Conservation (phyloP, 2,888 invertebrate genomes). For the Atrina japonica region DNA sequence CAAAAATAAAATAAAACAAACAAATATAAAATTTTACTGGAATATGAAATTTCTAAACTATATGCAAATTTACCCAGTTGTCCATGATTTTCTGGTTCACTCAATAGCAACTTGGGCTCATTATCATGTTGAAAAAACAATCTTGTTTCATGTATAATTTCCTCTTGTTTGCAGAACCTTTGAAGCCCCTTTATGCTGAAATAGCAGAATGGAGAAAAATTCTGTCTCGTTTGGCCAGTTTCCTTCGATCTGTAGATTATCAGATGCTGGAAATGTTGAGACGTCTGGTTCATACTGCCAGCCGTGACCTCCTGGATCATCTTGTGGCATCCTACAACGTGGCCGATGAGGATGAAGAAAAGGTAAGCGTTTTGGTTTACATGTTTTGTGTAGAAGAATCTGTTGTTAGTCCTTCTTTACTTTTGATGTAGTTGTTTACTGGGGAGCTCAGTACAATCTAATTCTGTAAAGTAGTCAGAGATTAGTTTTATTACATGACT, state of each 20-base stretch:
- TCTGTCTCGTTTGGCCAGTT: conserved; percentile 74
- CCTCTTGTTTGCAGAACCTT: background rate
- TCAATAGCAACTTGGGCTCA: too few species aligned
- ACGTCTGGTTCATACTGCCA: conserved; percentile 76
- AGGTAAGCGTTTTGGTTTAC: conserved; percentile 49
- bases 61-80: too few species aligned
- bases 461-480: too few species aligned
- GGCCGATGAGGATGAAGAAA: conserved; percentile 66
- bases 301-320: conserved; percentile 71
- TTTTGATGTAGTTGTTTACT: too few species aligned
- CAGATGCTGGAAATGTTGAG: conserved; percentile 77
- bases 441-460: too few species aligned
- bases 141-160: background rate
- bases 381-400: background rate
- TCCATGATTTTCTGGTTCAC: too few species aligned
- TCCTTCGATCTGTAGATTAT: conserved; percentile 77
- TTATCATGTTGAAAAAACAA: background rate
- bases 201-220: conserved; percentile 80
- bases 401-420: too few species aligned
- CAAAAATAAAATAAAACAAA: too few species aligned
- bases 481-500: too few species aligned
- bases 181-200: conserved; percentile 76
- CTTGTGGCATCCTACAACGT: conserved; percentile 72
- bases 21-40: too few species aligned
- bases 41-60: too few species aligned